Conservation (phyloP, 2,888 invertebrate species). For the Ophion ellenae region DNA sequence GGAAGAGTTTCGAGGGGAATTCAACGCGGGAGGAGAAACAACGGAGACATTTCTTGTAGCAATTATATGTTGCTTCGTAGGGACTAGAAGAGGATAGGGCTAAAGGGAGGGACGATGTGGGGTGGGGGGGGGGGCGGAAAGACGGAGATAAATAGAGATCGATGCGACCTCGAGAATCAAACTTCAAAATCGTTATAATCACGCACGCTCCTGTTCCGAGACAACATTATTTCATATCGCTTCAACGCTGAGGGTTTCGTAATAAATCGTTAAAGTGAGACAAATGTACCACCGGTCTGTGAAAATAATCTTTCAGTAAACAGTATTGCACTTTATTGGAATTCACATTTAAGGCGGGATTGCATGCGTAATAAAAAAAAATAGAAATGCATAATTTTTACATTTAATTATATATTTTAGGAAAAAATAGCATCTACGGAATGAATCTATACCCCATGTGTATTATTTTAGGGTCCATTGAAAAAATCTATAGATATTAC, state of each 20-base stretch:
- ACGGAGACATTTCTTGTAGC: not conserved
- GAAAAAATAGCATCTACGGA: no score
- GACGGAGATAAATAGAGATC: slow-evolving; percentile 19
- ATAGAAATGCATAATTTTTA: no score
- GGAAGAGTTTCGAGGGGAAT: slow-evolving; percentile 14
- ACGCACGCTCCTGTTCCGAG: not conserved
- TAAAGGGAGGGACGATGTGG: not conserved
- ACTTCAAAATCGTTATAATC: slow-evolving; percentile 47
- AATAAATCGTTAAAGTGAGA: slow-evolving; percentile 35
- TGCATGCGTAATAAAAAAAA: no score
- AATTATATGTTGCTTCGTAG: not conserved
- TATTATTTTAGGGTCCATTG: no score
- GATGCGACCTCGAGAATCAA: slow-evolving; percentile 11
- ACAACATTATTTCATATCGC: slow-evolving; percentile 31
- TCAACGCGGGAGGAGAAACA: not conserved
- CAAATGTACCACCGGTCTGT: no score
- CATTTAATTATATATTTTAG: no score
- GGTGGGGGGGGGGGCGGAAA: no score
- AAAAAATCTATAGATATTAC: no score
- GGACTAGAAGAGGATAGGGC: not conserved
- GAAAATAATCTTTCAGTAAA: no score
- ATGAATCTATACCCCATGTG: no score
- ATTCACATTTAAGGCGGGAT: no score
- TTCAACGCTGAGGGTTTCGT: slow-evolving; percentile 20
- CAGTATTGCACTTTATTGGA: no score